phyloP scores from a whole-genome alignment of 1,140 invertebrate species.

The Hermatobates lingyangjiaoensis region DNA sequence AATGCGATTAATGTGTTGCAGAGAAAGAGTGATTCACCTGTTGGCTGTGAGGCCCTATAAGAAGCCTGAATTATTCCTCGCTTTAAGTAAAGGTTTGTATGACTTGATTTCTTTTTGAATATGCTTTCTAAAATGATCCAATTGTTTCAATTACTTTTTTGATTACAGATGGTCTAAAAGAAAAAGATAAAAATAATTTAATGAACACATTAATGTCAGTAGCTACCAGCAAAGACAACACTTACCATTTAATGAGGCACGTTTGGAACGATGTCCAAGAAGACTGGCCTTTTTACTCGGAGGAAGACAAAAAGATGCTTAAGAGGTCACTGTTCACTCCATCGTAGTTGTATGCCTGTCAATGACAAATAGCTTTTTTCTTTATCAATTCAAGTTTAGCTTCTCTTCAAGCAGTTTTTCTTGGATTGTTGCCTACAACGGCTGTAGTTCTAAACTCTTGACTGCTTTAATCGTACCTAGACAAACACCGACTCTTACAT shows the following conservation, averaged over 20 bases:
- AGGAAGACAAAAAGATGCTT: slow-evolving; percentile 66
- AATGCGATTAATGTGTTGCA: slow-evolving; percentile 26
- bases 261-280: slow-evolving; percentile 83
- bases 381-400: too few species aligned
- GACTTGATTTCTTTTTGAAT: background rate
- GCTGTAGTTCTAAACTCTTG: too few species aligned
- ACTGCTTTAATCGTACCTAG: too few species aligned
- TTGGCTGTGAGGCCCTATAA: slow-evolving; percentile 80
- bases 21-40: slow-evolving; percentile 80
- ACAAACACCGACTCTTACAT: too few species aligned
- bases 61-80: slow-evolving; percentile 68
- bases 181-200: slow-evolving; percentile 49
- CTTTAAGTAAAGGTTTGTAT: slow-evolving; percentile 49
- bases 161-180: slow-evolving; percentile 65
- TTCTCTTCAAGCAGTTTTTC: too few species aligned
- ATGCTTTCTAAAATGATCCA: background rate
- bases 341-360: too few species aligned
- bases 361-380: too few species aligned
- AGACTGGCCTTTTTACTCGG: slow-evolving; percentile 84
- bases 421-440: too few species aligned
- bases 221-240: slow-evolving; percentile 63
- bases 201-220: slow-evolving; percentile 58
- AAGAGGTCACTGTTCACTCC: slow-evolving; percentile 45
- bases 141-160: slow-evolving; percentile 2
- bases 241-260: slow-evolving; percentile 62